A percentile compares a stretch with the other conserved stretches of the same genome.
Conservation (phyloP, 2,113 vertebrate species). For the Ameiurus melas region DNA sequence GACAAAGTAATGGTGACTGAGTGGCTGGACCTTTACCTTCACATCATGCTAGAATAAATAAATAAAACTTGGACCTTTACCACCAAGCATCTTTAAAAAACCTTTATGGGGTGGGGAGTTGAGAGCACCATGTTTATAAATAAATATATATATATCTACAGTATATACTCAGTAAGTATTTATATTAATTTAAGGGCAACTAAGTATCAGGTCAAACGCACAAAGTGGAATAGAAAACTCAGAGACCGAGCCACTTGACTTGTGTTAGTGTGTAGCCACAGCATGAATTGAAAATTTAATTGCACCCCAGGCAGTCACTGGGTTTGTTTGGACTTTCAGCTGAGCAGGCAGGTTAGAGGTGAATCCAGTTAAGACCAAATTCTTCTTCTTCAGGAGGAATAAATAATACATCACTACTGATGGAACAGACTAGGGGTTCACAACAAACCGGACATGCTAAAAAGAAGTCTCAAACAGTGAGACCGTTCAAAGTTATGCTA, state of each 20-base stretch:
- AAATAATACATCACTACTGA: neutral
- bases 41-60: slow-evolving; percentile 51
- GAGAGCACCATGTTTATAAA: slow-evolving; percentile 11
- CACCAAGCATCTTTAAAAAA: slow-evolving; percentile 37
- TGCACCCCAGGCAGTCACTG: neutral
- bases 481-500: neutral
- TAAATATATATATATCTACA: neutral
- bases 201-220: neutral
- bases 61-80: slow-evolving; percentile 10
- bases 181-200: neutral
- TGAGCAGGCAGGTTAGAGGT: neutral
- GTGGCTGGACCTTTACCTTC: slow-evolving; percentile 28
- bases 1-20: slow-evolving; percentile 47
- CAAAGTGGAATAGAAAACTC: neutral
- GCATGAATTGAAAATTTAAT: neutral
- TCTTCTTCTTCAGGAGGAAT: neutral
- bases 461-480: neutral
- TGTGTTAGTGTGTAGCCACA: neutral
- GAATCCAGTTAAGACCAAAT: neutral
- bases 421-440: neutral
- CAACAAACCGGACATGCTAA: neutral
- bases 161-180: neutral
- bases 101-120: neutral
- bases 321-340: neutral
- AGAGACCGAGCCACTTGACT: neutral